Evolutionary conservation across 1,140 invertebrate genomes (phyloP), one percentile per base, ranked within the genome.

Genomic region (Drosophila simulans): DNA sequence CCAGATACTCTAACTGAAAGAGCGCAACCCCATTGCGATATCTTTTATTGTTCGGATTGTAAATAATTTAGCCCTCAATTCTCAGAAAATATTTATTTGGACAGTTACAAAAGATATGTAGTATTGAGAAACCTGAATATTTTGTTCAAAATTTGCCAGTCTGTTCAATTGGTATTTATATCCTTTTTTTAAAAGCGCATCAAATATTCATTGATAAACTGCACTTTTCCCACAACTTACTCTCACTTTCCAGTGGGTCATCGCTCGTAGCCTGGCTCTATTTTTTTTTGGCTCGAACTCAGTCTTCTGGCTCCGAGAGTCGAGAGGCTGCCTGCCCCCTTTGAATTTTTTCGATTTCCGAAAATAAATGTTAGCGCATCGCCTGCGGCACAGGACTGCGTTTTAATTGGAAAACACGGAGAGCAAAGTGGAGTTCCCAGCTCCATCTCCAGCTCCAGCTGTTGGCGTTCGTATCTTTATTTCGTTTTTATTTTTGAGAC

Each of bases 271-370:
- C 60, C n/a, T 10, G 17, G 17, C 34, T 53, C 34, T 22, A 22
- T 3, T 34, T 3, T 12, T 11, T 58, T n/a, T 17, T n/a, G 45
- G 45, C 35, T 46, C 53, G 31, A 31, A 31, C 20, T 31, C 25
- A 27, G 37, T 31, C 17, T 39, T 46, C 15, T 49, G 62, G 53
- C 40, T 31, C 54, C 37, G 1, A 39, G 56, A 48, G 37, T 35
- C 31, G 20, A 20, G 20, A 2, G 39, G 42, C 53, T 39, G 22
- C 60, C 49, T 15, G 39, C n/a, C 39, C 46, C 48, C 25, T 53
- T 58, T 52, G 52, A n/a, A n/a, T 68, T 71, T 75, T 89, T 86
- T 89, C 84, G 84, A 89, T 89, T 89, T 89, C 84, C 84, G 84
- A 89, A 89, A 89, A 89, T 89, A 89, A 89, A 89, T 77, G 72